Conservation (phyloP, 2,888 invertebrate genomes). For the Timandra comae region DNA sequence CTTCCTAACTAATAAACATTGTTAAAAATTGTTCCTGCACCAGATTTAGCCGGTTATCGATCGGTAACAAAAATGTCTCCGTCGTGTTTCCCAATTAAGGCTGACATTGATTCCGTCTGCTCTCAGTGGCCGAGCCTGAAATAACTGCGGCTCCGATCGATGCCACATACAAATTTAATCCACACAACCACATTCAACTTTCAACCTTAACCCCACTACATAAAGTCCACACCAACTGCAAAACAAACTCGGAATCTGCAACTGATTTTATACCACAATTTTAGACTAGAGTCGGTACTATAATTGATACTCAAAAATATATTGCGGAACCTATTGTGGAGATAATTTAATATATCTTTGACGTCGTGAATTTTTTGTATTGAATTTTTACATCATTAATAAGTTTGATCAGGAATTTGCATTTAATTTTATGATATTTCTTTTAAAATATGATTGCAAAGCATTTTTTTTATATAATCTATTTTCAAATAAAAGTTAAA, state of each 20-base stretch:
- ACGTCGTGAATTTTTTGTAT: no score
- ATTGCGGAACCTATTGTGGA: no score
- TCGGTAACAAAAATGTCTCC: slow-evolving; percentile 51
- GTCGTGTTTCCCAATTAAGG: slow-evolving; percentile 53
- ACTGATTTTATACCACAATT: slow-evolving; percentile 1
- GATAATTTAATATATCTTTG: no score
- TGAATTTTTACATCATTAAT: no score
- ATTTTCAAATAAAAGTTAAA: no score
- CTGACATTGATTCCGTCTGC: slow-evolving; percentile 64
- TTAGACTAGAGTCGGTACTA: no score
- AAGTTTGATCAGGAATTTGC: no score
- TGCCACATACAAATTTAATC: slow-evolving; percentile 9
- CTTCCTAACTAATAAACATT: slow-evolving; percentile 2
- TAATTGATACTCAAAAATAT: no score
- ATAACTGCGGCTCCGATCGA: slow-evolving; percentile 46
- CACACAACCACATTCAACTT: slow-evolving; percentile 5
- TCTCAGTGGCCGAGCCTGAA: slow-evolving; percentile 38
- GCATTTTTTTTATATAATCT: no score
- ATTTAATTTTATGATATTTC: no score
- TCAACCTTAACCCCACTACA: slow-evolving; percentile 8
- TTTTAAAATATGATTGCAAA: no score
- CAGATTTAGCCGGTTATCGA: slow-evolving; percentile 33
- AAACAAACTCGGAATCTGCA: slow-evolving; percentile 6
- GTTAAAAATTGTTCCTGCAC: no score
- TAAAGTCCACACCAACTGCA: slow-evolving; percentile 7